Conservation (phyloP, 2,113 vertebrate species). For the Pelmatolapia mariae region DNA sequence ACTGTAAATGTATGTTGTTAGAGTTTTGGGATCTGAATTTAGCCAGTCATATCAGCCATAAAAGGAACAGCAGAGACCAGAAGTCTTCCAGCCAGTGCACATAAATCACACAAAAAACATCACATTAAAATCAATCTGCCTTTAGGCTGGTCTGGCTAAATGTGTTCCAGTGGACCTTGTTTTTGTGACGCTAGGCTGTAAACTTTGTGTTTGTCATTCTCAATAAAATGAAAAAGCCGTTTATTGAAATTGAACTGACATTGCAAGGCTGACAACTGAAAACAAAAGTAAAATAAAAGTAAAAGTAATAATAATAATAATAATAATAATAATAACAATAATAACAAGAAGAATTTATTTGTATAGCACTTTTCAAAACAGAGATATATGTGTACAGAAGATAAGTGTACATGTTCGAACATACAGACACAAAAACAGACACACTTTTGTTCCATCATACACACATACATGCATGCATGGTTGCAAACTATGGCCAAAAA, state of each 20-base stretch:
- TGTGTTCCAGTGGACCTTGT: conserved; percentile 2
- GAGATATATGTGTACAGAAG: background rate
- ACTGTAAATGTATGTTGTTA: background rate
- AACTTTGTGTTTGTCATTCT: background rate
- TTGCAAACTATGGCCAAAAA: background rate
- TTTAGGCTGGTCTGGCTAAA: conserved; percentile 15
- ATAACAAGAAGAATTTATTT: background rate
- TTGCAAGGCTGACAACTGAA: background rate
- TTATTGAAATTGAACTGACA: background rate
- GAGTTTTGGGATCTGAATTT: background rate
- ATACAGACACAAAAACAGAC: background rate
- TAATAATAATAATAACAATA: background rate
- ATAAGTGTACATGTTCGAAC: background rate
- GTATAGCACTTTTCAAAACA: background rate
- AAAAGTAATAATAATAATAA: background rate
- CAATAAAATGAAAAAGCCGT: background rate
- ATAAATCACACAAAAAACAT: conserved; percentile 12
- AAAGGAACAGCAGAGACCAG: conserved; percentile 29
- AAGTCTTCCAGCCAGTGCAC: background rate
- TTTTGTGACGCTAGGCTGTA: background rate
- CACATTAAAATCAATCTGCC: conserved; percentile 20
- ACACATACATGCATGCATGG: background rate
- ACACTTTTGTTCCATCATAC: background rate
- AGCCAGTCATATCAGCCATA: conserved; percentile 9
- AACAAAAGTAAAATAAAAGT: background rate